Evolutionary conservation across 2,888 invertebrate genomes (phyloP).

Genomic region (Adelphocoris suturalis): DNA sequence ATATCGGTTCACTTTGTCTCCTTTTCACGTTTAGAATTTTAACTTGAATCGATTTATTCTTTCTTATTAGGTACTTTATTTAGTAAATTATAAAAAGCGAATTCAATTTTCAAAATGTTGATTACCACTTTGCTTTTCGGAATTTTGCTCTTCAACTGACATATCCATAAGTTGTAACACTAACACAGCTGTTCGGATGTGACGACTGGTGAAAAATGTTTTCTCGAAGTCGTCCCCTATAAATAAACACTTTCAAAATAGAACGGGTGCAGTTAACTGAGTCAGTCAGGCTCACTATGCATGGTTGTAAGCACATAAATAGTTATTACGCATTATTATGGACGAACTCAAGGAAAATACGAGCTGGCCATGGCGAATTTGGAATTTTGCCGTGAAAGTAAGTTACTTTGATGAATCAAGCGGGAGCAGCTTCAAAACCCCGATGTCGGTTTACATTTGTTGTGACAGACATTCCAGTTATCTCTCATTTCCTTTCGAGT

Average conservation of each 20-base stretch:
- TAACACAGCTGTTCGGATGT: not conserved
- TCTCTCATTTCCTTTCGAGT: not conserved
- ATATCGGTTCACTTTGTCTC: too few species aligned
- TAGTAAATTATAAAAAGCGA: too few species aligned
- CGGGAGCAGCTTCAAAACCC: not conserved
- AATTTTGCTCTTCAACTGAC: too few species aligned
- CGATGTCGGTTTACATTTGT: not conserved
- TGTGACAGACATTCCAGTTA: too few species aligned
- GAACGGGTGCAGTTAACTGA: slow-evolving; percentile 57
- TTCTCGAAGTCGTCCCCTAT: slow-evolving; percentile 46
- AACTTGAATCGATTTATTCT: too few species aligned
- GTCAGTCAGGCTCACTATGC: slow-evolving; percentile 46
- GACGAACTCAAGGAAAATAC: slow-evolving; percentile 30
- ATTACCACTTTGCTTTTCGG: too few species aligned
- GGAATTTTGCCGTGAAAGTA: slow-evolving; percentile 53
- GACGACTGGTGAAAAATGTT: slow-evolving; percentile 25
- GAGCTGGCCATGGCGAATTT: slow-evolving; percentile 40
- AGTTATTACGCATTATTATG: not conserved
- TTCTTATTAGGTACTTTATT: too few species aligned
- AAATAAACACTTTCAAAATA: slow-evolving; percentile 57
- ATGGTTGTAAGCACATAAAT: not conserved
- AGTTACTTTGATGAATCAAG: not conserved
- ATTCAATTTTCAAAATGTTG: too few species aligned
- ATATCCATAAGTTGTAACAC: too few species aligned
- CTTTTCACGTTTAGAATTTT: too few species aligned